Conservation (phyloP, 1,140 invertebrate species). For the Eufriesea mexicana region DNA sequence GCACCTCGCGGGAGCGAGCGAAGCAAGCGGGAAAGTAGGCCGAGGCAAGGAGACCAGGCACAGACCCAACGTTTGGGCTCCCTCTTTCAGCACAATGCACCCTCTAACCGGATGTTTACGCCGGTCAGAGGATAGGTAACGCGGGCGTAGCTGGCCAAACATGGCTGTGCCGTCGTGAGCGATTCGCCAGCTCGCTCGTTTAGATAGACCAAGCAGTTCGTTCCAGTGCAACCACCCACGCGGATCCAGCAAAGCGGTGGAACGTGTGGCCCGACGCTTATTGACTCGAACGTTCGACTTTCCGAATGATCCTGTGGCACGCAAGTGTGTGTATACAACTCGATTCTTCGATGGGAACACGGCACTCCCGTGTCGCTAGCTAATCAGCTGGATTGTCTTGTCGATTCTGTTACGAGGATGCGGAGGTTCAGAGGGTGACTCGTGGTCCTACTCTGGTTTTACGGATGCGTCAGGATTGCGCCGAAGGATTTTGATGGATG, state of each 20-base stretch:
- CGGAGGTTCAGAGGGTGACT: background rate
- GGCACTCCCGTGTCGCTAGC: background rate
- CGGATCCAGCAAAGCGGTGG: constrained; percentile 30
- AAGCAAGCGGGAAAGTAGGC: too few species aligned
- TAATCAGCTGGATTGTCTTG: background rate
- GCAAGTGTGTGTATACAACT: background rate
- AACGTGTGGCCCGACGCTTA: constrained; percentile 10
- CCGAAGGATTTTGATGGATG: too few species aligned
- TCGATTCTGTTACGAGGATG: background rate
- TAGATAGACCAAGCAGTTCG: background rate
- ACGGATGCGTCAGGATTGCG: too few species aligned
- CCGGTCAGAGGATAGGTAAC: constrained; percentile 16
- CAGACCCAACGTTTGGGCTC: background rate
- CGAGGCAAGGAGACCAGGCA: background rate
- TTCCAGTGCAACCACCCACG: constrained; percentile 8
- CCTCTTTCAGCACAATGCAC: constrained; percentile 22
- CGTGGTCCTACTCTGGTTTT: too few species aligned
- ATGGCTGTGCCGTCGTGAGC: constrained; percentile 12
- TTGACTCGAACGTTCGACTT: constrained; percentile 16
- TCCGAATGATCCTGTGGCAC: background rate
- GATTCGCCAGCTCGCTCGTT: constrained; percentile 24
- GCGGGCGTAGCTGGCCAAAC: constrained; percentile 18
- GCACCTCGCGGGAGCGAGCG: too few species aligned
- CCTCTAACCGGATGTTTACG: constrained; percentile 40
- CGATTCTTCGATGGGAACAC: background rate